Conservation (phyloP, 2,797 vertebrate species). For the Botia kubotai region DNA sequence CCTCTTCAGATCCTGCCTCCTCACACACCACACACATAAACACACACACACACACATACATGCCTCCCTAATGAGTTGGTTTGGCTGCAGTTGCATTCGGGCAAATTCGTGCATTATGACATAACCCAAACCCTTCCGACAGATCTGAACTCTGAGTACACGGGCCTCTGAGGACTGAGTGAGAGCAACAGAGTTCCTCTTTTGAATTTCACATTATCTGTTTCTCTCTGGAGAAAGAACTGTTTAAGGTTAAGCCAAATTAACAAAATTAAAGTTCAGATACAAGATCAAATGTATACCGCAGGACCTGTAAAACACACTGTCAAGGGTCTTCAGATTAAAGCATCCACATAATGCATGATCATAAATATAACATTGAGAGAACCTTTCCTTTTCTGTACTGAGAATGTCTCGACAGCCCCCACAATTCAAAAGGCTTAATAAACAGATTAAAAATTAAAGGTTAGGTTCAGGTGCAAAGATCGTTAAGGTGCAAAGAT, state of each 20-base stretch:
- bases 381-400: no score
- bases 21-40: constrained; percentile 38
- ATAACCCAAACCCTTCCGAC: constrained; percentile 67
- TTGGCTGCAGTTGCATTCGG: constrained; percentile 73
- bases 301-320: not conserved
- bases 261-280: constrained; percentile 23
- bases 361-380: not conserved
- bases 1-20: constrained; percentile 66
- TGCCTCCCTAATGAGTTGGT: constrained; percentile 77
- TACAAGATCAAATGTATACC: not conserved
- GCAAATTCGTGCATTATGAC: constrained; percentile 74
- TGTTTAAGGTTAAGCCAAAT: not conserved
- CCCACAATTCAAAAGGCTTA: no score
- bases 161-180: constrained; percentile 28
- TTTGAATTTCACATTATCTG: constrained; percentile 36
- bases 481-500: no score
- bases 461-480: no score
- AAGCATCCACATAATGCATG: not conserved
- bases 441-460: no score
- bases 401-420: no score
- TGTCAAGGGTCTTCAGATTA: not conserved
- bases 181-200: not conserved
- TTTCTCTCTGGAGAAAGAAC: constrained; percentile 3
- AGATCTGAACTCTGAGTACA: constrained; percentile 66
- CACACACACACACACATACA: constrained; percentile 31